A percentile compares a stretch with the other conserved stretches of the same genome.
These are phyloP conservation scores for human DNA, from an alignment of 2,113 vertebrate species.

Conservation along the genomic window DNA sequence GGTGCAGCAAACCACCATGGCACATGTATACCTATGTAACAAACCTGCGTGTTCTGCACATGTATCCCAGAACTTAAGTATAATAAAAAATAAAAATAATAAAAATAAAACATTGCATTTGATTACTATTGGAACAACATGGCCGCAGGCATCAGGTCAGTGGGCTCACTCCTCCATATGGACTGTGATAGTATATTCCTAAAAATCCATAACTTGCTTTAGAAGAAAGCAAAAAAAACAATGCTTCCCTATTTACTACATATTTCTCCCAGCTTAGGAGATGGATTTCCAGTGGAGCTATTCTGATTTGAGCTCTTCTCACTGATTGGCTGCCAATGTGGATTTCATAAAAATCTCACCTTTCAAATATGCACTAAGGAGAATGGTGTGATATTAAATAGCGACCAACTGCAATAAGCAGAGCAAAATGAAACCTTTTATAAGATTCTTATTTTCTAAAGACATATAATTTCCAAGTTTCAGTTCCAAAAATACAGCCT, in stretches of 20 bases:
- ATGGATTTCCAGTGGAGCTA: background rate
- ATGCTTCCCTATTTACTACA: background rate
- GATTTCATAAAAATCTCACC: background rate
- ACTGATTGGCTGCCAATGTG: background rate
- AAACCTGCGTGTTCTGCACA: no score
- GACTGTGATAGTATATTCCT: background rate
- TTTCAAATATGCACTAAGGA: background rate
- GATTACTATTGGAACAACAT: conserved; percentile 7
- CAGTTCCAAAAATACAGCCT: background rate
- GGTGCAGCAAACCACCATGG: no score
- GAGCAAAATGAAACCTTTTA: background rate
- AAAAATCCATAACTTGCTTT: background rate
- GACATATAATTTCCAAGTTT: background rate
- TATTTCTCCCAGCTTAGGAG: background rate
- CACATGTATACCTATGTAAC: no score
- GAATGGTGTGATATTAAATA: background rate
- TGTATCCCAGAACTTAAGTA: no score
- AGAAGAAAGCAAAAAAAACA: conserved; percentile 29
- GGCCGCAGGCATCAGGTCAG: background rate
- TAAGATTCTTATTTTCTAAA: background rate
- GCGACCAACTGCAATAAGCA: background rate
- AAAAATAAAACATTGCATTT: conserved; percentile 17
- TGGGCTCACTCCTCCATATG: background rate
- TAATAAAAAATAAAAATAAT: no score
- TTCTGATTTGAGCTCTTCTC: background rate